Evolutionary conservation across 2,888 invertebrate genomes (phyloP).

Genomic region (Pseudanteris insignis): DNA sequence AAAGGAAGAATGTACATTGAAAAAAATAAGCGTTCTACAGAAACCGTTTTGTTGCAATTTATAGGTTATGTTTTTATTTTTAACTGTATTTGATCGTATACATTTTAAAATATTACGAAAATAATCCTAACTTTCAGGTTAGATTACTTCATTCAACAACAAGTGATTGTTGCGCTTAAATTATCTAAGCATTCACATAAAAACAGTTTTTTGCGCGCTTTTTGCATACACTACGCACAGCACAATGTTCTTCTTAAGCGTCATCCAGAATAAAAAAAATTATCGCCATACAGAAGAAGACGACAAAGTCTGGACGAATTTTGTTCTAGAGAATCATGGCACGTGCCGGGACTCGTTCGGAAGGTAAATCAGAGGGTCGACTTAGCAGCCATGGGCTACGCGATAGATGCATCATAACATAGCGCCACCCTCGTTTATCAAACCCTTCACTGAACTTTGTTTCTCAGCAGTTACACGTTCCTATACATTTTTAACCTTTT

Average conservation of each 20-base stretch:
- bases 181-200: too few relatives aligned
- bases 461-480: constrained; percentile 11
- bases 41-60: too few relatives aligned
- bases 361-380: constrained; percentile 38
- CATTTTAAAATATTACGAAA: too few relatives aligned
- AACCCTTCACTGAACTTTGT: constrained; percentile 8
- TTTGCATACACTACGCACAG: constrained; percentile 10
- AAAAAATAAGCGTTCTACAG: too few relatives aligned
- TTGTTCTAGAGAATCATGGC: constrained; percentile 37
- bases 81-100: too few relatives aligned
- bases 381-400: constrained; percentile 25
- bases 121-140: too few relatives aligned
- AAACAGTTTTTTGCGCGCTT: background rate
- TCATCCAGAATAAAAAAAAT: too few relatives aligned
- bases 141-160: too few relatives aligned
- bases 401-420: constrained; percentile 25
- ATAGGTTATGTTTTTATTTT: too few relatives aligned
- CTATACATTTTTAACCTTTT: constrained; percentile 16
- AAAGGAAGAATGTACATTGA: too few relatives aligned
- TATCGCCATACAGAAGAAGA: constrained; percentile 12
- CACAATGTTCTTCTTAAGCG: too few relatives aligned
- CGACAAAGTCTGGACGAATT: constrained; percentile 12
- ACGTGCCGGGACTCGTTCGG: constrained; percentile 38
- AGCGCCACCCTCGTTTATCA: constrained; percentile 29
- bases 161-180: too few relatives aligned